These are phyloP conservation scores for Felis chaus DNA, from an alignment of 2,113 vertebrate species.

Conservation along the genomic window DNA sequence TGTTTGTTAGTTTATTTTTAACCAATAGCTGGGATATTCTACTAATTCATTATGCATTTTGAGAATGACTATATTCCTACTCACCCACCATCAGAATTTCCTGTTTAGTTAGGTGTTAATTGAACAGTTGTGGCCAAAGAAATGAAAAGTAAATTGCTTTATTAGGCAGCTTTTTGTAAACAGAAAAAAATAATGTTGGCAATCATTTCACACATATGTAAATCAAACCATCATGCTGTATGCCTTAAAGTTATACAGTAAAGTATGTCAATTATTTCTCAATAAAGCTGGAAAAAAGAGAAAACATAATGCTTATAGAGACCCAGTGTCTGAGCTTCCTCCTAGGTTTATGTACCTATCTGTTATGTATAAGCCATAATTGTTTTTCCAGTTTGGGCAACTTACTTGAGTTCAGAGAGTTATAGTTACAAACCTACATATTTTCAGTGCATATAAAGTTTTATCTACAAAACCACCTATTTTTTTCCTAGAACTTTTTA, in stretches of 20 bases:
- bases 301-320: not conserved
- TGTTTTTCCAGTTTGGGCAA: not conserved
- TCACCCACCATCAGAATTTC: not conserved
- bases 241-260: not conserved
- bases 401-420: not conserved
- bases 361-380: not conserved
- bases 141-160: conserved; percentile 9
- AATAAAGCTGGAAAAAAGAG: not conserved
- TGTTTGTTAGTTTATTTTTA: not conserved
- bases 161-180: not conserved
- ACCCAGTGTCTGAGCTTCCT: not conserved
- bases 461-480: not conserved
- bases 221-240: not conserved
- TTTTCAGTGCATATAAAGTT: not conserved
- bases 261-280: not conserved
- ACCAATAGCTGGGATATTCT: not conserved
- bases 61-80: not conserved
- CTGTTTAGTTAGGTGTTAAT: not conserved
- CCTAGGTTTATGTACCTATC: not conserved
- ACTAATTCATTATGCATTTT: not conserved
- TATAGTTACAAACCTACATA: not conserved
- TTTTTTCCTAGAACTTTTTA: not conserved
- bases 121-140: not conserved
- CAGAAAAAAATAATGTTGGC: not conserved
- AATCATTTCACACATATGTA: not conserved